Evolutionary conservation across 2,113 vertebrate genomes (phyloP), one percentile per base, ranked within the genome.

Genomic region (Catagonus wagneri): DNA sequence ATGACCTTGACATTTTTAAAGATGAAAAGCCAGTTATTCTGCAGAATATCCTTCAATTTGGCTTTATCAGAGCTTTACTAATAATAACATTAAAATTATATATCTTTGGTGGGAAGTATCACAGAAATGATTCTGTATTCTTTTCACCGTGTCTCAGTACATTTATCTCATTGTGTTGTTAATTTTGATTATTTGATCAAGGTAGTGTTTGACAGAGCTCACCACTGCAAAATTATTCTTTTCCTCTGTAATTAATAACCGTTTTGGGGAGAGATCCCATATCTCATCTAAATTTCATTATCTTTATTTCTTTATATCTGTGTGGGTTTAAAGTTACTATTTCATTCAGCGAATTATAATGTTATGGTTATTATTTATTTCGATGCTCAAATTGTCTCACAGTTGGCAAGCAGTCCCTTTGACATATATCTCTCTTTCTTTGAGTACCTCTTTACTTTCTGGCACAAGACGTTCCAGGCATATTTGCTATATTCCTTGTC

Each of bases 271-370:
- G 15, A 85, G n/a, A 52, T 71, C 19, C 20, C 9, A 3, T 34
- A 36, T 29, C n/a, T 90, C 78, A 92, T 66, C 63, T 63, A 90
- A 60, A 90, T 92, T 83, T 78, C 17, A 81, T 14, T 75, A 50
- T 60, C 23, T 72, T 69, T 54, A 92, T 34, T 36, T 83, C 86
- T 83, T 75, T 92, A 71, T 71, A 54, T 69, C 10, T 34, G 10
- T 54, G 29, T 34, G 14, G 15, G 36, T n/a, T 83, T 76, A 32
- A 4, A 74, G 50, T 79, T 87, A 16, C 6, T 69, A n/a, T 58
- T 81, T 94, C 58, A 72, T 60, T 83, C 29, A 75, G 23, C 39
- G 79, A 20, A 44, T 84, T 92, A 66, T 79, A 68, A 63, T 16
- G 5, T 27, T 58, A 86, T 9, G 63, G 50, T 60, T 17, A 60